A percentile compares a stretch with the other conserved stretches of the same genome.
Evolutionary conservation across 2,113 vertebrate species (phyloP).

Genomic region (Phrynocephalus versicolor): DNA sequence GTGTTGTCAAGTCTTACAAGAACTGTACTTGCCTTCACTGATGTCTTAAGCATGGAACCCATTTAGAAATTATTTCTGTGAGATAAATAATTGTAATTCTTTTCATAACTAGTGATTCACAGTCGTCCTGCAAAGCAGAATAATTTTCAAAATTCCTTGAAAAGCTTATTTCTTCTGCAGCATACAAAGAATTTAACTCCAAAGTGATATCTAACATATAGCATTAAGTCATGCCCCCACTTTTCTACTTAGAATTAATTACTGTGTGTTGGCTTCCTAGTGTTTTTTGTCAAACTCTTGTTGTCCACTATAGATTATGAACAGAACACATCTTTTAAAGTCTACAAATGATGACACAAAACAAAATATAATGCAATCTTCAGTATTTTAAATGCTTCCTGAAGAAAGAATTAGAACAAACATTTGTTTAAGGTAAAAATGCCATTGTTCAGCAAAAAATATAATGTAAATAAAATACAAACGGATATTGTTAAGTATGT

Average conservation of each 20-base stretch:
- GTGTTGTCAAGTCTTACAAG: background rate
- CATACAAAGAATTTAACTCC: constrained; percentile 40
- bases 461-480: background rate
- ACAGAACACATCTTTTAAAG: background rate
- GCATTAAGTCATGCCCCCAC: constrained; percentile 26
- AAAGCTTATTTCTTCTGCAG: constrained; percentile 32
- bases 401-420: background rate
- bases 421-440: constrained; percentile 5
- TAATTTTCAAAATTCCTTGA: constrained; percentile 49
- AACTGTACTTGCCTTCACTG: background rate
- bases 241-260: constrained; percentile 11
- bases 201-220: constrained; percentile 48
- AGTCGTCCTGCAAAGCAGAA: background rate
- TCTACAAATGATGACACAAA: background rate
- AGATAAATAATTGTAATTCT: constrained; percentile 22
- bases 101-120: constrained; percentile 28
- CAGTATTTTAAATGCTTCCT: background rate
- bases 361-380: background rate
- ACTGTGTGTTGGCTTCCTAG: constrained; percentile 41
- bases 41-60: background rate
- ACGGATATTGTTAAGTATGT: too few species aligned
- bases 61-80: background rate
- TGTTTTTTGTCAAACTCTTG: constrained; percentile 34
- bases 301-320: constrained; percentile 26
- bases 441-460: background rate